phyloP scores from a whole-genome alignment of 2,888 invertebrate genomes.

The Acronicta psi region DNA sequence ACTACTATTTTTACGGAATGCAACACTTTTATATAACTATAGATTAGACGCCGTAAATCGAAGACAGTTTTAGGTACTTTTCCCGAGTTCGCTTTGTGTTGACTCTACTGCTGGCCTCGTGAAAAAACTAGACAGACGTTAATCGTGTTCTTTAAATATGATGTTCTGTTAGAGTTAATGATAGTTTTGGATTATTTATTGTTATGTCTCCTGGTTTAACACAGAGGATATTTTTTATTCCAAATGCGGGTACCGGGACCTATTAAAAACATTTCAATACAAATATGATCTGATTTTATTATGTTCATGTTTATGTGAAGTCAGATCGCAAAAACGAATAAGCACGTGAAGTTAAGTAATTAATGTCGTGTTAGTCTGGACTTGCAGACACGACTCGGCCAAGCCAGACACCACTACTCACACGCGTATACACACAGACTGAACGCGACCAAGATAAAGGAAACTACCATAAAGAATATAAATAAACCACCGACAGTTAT shows the following conservation, averaged over 20 bases:
- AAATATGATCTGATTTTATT: constrained; percentile 24
- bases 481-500: constrained; percentile 40
- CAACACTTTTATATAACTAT: constrained; percentile 44
- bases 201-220: constrained; percentile 14
- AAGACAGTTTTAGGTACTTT: constrained; percentile 37
- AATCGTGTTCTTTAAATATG: constrained; percentile 51
- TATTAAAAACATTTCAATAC: no score
- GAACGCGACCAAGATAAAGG: constrained; percentile 46
- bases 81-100: constrained; percentile 35
- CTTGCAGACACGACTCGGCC: constrained; percentile 71
- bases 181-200: constrained; percentile 27
- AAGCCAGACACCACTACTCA: constrained; percentile 71
- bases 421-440: constrained; percentile 57
- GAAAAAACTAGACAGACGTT: constrained; percentile 42
- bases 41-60: constrained; percentile 38
- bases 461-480: constrained; percentile 44
- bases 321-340: constrained; percentile 37
- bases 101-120: constrained; percentile 23
- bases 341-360: constrained; percentile 61
- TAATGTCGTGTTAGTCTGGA: constrained; percentile 67
- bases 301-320: constrained; percentile 26
- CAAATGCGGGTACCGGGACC: no score
- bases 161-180: constrained; percentile 49
- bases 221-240: neutral
- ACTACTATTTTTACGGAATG: constrained; percentile 73